Base-by-base conservation (phyloP, 2,888 invertebrate species). In the Mesorhabditis sp. region DNA sequence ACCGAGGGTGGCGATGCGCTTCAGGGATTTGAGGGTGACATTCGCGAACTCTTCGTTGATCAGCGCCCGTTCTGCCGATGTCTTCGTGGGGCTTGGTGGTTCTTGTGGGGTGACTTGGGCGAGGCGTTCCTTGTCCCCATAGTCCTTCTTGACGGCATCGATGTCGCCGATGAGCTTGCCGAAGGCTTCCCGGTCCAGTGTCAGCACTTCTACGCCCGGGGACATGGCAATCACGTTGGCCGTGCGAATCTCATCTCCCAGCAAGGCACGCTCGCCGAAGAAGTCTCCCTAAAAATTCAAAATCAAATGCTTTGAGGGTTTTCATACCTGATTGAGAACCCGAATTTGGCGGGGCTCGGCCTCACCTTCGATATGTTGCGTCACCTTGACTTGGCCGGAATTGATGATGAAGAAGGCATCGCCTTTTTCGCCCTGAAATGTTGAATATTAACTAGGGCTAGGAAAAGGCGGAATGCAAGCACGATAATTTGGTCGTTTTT, bases 351-450 rank as follows among this genome's bases (percentile, higher is more conserved):
- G 88, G 74, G 92, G 91, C 70, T 89, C 88, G 0, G 84, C 81
- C 70, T 86, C 83, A 13, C 87, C 88, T 82, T 82, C 80, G 72
- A 86, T 76, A 70, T 82, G 80, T 69, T 86, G 86, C 0, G 87
- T 87, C 15, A 87, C 86, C 72, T 83, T 82, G n/a, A 87, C 87
- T 80, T 87, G 81, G 5, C 83, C 82, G 5, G 92, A 92, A 75
- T 92, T 91, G 82, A 94, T 93, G 71, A 94, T 93, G 85, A 92
- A 94, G 88, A 94, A 94, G 80, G 92, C 93, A 86, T 94, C 92
- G 4, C 94, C 94, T 80, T 80, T 63, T 28, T 63, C 63, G 63
- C 63, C 63, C 63, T 63, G 28, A 13, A 63, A 13, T 50, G n/a
- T 50, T 50, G 7, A 50, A 50, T 63, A 28, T 50, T 50, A 13